phyloP scores from a whole-genome alignment of 2,113 vertebrate genomes.

The Myocastor coypus region DNA sequence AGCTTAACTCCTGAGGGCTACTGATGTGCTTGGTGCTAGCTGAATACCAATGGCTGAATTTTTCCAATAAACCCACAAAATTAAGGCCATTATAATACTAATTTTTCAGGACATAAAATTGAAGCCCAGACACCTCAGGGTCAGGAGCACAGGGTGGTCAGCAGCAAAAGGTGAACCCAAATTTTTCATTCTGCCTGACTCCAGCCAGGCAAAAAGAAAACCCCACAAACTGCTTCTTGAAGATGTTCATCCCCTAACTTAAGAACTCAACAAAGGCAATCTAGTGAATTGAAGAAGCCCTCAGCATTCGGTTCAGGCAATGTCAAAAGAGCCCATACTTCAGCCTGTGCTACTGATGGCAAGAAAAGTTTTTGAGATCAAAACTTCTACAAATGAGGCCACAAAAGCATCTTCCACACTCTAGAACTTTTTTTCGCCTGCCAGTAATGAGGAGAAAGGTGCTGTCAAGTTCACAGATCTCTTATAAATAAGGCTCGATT shows the following conservation, averaged over 20 bases:
- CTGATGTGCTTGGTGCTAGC: not conserved
- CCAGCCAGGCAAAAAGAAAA: not conserved
- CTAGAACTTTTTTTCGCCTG: conserved; percentile 41
- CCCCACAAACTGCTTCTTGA: not conserved
- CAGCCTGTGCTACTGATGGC: not conserved
- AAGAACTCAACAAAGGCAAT: not conserved
- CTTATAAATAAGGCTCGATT: not conserved
- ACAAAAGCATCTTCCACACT: conserved; percentile 26
- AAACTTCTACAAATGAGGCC: conserved; percentile 58
- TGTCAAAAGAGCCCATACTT: not conserved
- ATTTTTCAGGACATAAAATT: not conserved
- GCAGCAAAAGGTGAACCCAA: not conserved
- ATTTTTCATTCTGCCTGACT: not conserved
- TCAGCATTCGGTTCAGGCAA: not conserved
- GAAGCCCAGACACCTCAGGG: not conserved
- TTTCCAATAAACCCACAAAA: not conserved
- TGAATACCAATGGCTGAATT: not conserved
- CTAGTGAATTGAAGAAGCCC: not conserved
- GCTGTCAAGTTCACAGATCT: not conserved
- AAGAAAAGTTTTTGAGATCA: conserved; percentile 4
- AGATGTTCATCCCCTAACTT: not conserved
- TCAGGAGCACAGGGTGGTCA: not conserved
- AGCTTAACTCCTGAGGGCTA: not conserved
- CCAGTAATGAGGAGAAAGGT: conserved; percentile 12
- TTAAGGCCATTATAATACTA: not conserved